Percentiles rank a stretch among this genome's conserved stretches.
phyloP scores from a whole-genome alignment of 1,140 invertebrate genomes.

The Rhysida immarginata region DNA sequence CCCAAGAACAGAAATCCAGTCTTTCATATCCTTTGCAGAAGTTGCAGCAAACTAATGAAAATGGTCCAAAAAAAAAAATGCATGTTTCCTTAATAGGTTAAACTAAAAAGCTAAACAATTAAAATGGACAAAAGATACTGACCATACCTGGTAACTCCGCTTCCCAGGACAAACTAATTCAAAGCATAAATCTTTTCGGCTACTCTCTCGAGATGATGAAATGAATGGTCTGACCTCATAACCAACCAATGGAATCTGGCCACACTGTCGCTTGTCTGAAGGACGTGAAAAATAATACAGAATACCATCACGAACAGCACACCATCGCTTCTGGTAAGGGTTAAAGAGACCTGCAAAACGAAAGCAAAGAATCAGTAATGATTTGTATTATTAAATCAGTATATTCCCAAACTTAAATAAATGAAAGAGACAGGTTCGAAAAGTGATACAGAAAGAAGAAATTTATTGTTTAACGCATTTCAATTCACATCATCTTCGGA shows the following conservation, averaged over 20 bases:
- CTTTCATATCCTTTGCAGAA: background rate
- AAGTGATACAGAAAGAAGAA: too few relatives aligned
- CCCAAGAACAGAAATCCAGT: background rate
- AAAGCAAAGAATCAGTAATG: too few relatives aligned
- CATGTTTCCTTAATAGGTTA: background rate
- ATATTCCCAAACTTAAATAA: too few relatives aligned
- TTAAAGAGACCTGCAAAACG: background rate
- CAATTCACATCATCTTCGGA: too few relatives aligned
- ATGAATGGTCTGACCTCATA: background rate
- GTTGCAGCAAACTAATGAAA: background rate
- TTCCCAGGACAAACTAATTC: background rate
- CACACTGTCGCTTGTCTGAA: background rate
- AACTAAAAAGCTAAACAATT: background rate
- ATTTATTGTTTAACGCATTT: too few relatives aligned
- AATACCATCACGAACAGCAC: background rate
- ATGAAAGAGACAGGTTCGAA: too few relatives aligned
- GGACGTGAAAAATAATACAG: background rate
- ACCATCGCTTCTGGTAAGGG: background rate
- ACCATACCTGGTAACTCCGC: background rate
- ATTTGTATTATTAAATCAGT: too few relatives aligned
- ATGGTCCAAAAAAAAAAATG: background rate
- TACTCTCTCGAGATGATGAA: background rate
- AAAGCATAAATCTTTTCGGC: background rate
- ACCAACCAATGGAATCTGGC: background rate
- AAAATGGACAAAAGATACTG: background rate